Evolutionary conservation across 1,140 invertebrate genomes (phyloP).

Genomic region (Liolophura sinensis): DNA sequence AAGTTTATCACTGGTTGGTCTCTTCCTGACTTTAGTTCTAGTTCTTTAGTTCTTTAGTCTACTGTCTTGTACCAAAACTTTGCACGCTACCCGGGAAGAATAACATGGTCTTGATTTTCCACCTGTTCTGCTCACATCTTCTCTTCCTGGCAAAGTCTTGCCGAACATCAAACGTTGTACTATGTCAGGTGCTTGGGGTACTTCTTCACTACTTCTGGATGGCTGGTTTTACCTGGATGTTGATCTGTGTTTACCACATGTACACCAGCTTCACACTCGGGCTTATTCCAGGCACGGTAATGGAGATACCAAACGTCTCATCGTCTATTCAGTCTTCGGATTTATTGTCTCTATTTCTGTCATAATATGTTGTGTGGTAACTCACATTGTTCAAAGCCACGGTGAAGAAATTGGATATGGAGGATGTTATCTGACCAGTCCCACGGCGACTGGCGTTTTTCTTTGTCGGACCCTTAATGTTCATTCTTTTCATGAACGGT

Average conservation of each 20-base stretch:
- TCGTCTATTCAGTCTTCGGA: too few relatives aligned
- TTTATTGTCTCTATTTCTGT: too few relatives aligned
- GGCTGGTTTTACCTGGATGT: conserved; percentile 91
- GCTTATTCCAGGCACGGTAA: too few relatives aligned
- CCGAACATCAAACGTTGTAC: background rate
- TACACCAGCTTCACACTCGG: conserved; percentile 63
- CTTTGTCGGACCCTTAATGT: conserved; percentile 13
- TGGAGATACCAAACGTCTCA: too few relatives aligned
- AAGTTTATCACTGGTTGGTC: conserved; percentile 53
- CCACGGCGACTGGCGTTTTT: conserved; percentile 6
- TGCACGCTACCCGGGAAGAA: conserved; percentile 59
- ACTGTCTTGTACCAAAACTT: conserved; percentile 49
- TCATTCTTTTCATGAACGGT: conserved; percentile 17
- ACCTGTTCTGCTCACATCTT: conserved; percentile 55
- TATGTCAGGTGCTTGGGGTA: conserved; percentile 66
- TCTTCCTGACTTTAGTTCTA: conserved; percentile 55
- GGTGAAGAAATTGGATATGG: too few relatives aligned
- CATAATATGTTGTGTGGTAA: too few relatives aligned
- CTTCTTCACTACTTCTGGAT: conserved; percentile 88
- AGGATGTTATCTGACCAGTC: conserved; percentile 20
- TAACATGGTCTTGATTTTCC: conserved; percentile 54
- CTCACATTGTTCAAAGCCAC: too few relatives aligned
- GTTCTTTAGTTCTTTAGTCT: too few relatives aligned
- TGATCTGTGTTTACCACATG: conserved; percentile 75
- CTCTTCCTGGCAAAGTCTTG: conserved; percentile 51